Percentiles rank a stretch among this genome's conserved stretches.
phyloP scores from a whole-genome alignment of 1,140 invertebrate genomes.

The Drosophila lacteicornis region DNA sequence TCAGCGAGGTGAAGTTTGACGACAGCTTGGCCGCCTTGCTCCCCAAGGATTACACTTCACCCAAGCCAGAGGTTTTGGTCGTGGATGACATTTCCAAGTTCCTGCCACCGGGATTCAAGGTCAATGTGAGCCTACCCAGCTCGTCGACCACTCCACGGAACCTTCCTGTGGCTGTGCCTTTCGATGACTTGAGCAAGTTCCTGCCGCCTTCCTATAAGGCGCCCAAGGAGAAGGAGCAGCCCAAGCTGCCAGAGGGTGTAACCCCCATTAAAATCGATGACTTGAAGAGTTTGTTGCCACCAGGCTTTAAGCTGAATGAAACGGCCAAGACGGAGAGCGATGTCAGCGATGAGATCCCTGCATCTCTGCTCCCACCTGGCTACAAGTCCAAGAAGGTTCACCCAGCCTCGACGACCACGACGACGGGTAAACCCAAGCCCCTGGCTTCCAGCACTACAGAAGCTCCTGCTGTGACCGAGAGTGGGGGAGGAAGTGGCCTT shows the following conservation, averaged over 20 bases:
- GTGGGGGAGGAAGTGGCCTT: slow-evolving; percentile 84
- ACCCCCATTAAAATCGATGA: slow-evolving; percentile 78
- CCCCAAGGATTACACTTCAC: slow-evolving; percentile 87
- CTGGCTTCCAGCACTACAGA: slow-evolving; percentile 63
- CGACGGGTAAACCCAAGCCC: slow-evolving; percentile 52
- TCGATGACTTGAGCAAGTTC: slow-evolving; percentile 87
- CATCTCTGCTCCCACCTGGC: slow-evolving; percentile 87
- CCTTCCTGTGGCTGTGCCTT: slow-evolving; percentile 30
- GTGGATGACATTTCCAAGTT: slow-evolving; percentile 87
- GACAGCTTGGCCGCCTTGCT: slow-evolving; percentile 85
- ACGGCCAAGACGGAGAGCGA: slow-evolving; percentile 60
- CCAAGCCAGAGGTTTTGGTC: slow-evolving; percentile 58
- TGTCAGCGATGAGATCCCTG: slow-evolving; percentile 86
- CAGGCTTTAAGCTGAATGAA: slow-evolving; percentile 86
- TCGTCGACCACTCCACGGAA: slow-evolving; percentile 24
- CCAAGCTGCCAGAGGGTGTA: slow-evolving; percentile 41
- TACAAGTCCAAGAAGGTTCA: slow-evolving; percentile 85
- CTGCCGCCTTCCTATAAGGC: slow-evolving; percentile 88
- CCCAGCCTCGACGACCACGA: slow-evolving; percentile 56
- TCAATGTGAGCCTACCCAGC: slow-evolving; percentile 1
- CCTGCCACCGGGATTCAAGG: slow-evolving; percentile 88
- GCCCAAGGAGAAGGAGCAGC: slow-evolving; percentile 61
- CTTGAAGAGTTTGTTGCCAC: slow-evolving; percentile 85
- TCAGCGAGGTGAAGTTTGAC: slow-evolving; percentile 75
- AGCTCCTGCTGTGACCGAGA: slow-evolving; percentile 15